A percentile compares a stretch with the other conserved stretches of the same genome.
phyloP scores from a whole-genome alignment of 2,113 vertebrate genomes.

The Monopterus albus region DNA sequence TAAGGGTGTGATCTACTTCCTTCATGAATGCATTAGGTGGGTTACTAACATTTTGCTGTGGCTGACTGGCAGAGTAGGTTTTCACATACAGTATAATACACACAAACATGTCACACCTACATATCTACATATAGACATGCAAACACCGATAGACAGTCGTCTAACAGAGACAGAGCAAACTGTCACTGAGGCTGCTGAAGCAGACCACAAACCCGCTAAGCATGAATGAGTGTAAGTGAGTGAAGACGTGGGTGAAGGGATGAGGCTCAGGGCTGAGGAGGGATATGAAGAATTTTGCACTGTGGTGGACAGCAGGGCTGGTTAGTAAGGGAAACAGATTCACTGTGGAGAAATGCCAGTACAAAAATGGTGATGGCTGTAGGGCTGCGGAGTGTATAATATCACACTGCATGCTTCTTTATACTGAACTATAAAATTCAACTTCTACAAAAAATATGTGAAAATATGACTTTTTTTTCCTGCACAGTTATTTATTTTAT shows the following conservation, averaged over 20 bases:
- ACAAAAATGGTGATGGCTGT: constrained; percentile 17
- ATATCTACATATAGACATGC: not conserved
- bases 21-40: not conserved
- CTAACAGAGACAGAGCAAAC: not conserved
- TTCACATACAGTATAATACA: not conserved
- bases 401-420: not conserved
- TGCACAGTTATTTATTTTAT: not conserved
- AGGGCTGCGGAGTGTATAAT: constrained; percentile 35
- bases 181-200: constrained; percentile 22
- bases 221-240: constrained; percentile 33
- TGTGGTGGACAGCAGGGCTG: constrained; percentile 14
- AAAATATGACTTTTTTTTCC: no score
- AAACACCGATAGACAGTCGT: not conserved
- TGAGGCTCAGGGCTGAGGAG: constrained; percentile 45
- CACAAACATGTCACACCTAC: not conserved
- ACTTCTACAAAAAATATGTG: not conserved
- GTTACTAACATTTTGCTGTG: constrained; percentile 6
- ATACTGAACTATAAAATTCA: not conserved
- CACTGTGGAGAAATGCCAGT: constrained; percentile 23
- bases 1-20: not conserved
- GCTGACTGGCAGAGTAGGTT: constrained; percentile 3
- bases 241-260: constrained; percentile 20
- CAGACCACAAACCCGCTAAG: constrained; percentile 27
- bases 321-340: constrained; percentile 13
- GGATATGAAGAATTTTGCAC: constrained; percentile 35